phyloP scores from a whole-genome alignment of 2,113 vertebrate genomes.

The Callopanchax toddi region DNA sequence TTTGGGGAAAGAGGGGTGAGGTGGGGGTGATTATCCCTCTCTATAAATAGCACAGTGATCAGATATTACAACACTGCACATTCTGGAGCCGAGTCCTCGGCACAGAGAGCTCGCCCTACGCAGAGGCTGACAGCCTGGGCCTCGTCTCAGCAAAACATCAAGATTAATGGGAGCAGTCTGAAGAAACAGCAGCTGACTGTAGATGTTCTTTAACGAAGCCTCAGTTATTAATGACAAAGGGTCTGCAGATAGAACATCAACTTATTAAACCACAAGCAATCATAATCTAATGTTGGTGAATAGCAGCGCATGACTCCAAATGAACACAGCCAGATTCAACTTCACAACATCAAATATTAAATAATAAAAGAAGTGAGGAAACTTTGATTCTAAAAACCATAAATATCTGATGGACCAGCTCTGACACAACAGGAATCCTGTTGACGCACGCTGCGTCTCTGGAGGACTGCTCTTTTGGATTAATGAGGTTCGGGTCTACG shows the following conservation, averaged over 20 bases:
- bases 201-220: neutral
- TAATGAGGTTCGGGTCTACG: no score
- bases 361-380: neutral
- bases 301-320: neutral
- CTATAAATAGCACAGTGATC: slow-evolving; percentile 63
- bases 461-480: no score
- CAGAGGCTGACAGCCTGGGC: neutral
- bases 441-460: no score
- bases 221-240: neutral
- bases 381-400: neutral
- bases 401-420: no score
- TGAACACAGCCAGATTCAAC: neutral
- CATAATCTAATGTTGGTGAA: no score
- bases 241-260: no score
- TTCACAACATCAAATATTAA: neutral
- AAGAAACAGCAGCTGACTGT: neutral
- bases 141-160: neutral
- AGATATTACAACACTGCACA: slow-evolving; percentile 70
- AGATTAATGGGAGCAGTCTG: slow-evolving; percentile 24
- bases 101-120: slow-evolving; percentile 11
- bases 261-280: no score
- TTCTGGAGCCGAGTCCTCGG: slow-evolving; percentile 56
- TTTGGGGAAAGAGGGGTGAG: neutral
- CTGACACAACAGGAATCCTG: neutral
- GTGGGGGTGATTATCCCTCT: slow-evolving; percentile 41